Conservation (phyloP, 64 coral and sea anemone species). For the Montipora cactus region DNA sequence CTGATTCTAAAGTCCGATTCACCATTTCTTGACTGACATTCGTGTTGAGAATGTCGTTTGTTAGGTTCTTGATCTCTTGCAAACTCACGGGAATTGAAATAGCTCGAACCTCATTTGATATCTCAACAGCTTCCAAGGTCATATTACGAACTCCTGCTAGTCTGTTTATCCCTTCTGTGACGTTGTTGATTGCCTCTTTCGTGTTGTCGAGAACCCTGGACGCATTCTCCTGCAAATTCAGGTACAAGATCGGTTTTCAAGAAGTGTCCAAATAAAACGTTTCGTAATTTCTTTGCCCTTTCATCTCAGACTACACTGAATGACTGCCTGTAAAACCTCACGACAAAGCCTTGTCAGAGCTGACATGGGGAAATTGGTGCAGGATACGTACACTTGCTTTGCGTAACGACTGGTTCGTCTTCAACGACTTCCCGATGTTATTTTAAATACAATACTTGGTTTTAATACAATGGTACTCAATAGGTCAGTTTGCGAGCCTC, state of each 20-base stretch:
- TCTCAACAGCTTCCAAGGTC: slow-evolving; percentile 69
- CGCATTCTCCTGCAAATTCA: slow-evolving; percentile 77
- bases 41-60: slow-evolving; percentile 78
- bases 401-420: no score
- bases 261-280: no score
- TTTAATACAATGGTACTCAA: no score
- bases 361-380: no score
- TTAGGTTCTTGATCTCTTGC: slow-evolving; percentile 76
- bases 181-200: slow-evolving; percentile 70
- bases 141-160: slow-evolving; percentile 68
- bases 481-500: no score
- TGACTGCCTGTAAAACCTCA: no score
- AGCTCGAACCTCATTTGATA: slow-evolving; percentile 64
- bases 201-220: slow-evolving; percentile 71
- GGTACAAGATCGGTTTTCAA: background rate
- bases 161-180: slow-evolving; percentile 77
- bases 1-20: slow-evolving; percentile 82
- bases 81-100: slow-evolving; percentile 75
- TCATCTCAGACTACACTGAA: no score
- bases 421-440: no score
- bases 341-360: no score
- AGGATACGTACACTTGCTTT: no score
- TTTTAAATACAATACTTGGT: no score
- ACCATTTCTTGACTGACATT: slow-evolving; percentile 74
- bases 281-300: no score